Conservation (phyloP, 2,888 invertebrate species). For the Dinocampus coccinellae region DNA sequence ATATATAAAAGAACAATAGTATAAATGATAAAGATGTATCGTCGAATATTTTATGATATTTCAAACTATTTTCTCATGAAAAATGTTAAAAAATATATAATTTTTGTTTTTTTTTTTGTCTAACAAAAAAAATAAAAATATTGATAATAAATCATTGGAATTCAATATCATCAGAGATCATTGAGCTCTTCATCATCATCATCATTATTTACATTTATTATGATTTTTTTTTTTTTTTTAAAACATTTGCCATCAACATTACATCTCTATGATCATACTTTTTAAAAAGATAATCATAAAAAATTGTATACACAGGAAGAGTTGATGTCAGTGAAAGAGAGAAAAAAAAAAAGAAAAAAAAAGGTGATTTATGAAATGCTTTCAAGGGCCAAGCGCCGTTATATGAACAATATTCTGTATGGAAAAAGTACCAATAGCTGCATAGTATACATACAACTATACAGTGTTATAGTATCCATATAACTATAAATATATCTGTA, state of each 20-base stretch:
- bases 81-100: too few species aligned
- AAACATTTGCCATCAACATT: not conserved
- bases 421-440: conserved; percentile 5
- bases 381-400: not conserved
- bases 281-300: not conserved
- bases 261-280: not conserved
- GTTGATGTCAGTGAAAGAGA: not conserved
- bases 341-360: not conserved
- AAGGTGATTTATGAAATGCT: conserved; percentile 22
- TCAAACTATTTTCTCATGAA: too few species aligned
- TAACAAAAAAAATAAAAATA: not conserved
- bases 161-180: not conserved
- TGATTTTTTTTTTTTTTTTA: not conserved
- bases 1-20: not conserved
- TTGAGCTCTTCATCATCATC: not conserved
- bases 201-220: too few species aligned
- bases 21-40: not conserved
- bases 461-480: too few species aligned
- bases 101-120: too few species aligned
- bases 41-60: not conserved
- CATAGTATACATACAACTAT: not conserved
- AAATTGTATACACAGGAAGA: not conserved
- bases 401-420: conserved; percentile 13
- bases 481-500: too few species aligned
- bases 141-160: not conserved